Percentiles rank a stretch among this genome's conserved stretches.
phyloP scores from a whole-genome alignment of 2,797 vertebrate genomes.

The Tiaroga cobitis region DNA sequence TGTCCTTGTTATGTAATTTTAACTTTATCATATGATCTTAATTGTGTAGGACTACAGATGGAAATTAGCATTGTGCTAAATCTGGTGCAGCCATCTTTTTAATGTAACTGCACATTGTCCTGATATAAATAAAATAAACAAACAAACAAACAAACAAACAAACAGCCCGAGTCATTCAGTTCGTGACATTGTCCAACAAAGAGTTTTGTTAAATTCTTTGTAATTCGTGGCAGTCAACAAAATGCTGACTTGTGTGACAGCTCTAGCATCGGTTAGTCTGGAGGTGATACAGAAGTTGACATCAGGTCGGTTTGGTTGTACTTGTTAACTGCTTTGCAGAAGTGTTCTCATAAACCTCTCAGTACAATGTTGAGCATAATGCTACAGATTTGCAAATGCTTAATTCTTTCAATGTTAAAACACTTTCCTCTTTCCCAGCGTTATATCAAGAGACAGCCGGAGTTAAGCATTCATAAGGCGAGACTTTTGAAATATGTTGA shows the following conservation, averaged over 20 bases:
- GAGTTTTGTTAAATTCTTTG: background rate
- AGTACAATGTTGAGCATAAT: background rate
- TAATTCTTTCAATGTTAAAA: background rate
- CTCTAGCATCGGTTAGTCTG: conserved; percentile 9
- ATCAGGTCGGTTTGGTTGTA: conserved; percentile 22
- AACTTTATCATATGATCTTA: too few relatives aligned
- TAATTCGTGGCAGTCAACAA: background rate
- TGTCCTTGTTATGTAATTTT: too few relatives aligned
- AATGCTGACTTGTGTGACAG: conserved; percentile 21
- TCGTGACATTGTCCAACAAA: background rate
- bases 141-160: too few relatives aligned
- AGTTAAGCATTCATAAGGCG: background rate
- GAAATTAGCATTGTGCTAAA: too few relatives aligned
- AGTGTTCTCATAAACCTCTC: background rate
- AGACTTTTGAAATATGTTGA: background rate
- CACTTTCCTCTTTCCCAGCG: background rate
- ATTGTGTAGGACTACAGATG: too few relatives aligned
- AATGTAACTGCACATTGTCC: too few relatives aligned
- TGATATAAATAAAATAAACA: too few relatives aligned
- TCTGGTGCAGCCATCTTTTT: too few relatives aligned
- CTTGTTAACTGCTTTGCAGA: conserved; percentile 34
- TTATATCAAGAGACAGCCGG: background rate
- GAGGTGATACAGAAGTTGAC: conserved; percentile 30
- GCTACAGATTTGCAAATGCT: background rate
- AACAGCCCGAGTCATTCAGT: background rate